Evolutionary conservation across 2,888 invertebrate genomes (phyloP).

Genomic region (Watsonalla binaria): DNA sequence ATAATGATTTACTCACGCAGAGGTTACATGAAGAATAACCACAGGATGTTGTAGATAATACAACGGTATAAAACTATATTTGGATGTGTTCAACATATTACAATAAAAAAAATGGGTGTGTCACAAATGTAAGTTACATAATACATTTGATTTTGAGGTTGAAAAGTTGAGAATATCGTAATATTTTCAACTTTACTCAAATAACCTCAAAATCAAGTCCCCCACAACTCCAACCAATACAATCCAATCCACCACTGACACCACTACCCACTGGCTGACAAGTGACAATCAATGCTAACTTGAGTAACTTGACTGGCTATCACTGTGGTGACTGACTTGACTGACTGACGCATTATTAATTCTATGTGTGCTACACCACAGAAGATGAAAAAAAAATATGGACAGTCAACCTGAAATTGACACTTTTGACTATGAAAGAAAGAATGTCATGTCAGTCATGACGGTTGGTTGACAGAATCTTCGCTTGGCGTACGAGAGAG

Average conservation of each 20-base stretch:
- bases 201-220: constrained; percentile 21
- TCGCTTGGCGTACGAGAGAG: too few relatives aligned
- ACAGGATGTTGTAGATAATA: neutral
- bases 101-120: neutral
- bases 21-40: neutral
- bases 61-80: neutral
- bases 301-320: too few relatives aligned
- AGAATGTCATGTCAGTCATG: too few relatives aligned
- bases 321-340: too few relatives aligned
- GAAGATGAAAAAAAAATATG: too few relatives aligned
- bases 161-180: neutral
- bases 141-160: constrained; percentile 5
- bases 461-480: too few relatives aligned
- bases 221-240: constrained; percentile 10
- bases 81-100: neutral
- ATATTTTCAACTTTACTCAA: constrained; percentile 4
- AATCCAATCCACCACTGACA: too few relatives aligned
- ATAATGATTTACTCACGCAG: neutral
- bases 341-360: too few relatives aligned
- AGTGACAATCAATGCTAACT: too few relatives aligned
- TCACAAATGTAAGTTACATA: constrained; percentile 3
- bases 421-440: too few relatives aligned
- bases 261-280: neutral
- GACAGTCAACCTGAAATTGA: too few relatives aligned
- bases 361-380: too few relatives aligned